Percentiles rank a stretch among this genome's conserved stretches.
Conservation (phyloP, 1,140 invertebrate species). For the Lerema accius region DNA sequence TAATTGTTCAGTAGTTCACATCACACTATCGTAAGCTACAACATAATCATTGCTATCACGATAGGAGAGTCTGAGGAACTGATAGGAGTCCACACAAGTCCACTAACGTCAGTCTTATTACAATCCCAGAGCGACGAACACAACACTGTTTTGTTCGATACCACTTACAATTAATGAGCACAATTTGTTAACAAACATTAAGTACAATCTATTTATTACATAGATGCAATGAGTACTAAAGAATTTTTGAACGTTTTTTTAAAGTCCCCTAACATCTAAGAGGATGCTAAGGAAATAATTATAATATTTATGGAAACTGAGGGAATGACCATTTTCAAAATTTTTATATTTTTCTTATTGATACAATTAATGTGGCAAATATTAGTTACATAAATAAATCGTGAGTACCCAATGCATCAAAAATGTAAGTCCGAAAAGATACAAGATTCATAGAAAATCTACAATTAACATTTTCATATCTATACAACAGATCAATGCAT, state of each 20-base stretch:
- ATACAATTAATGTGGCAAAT: neutral
- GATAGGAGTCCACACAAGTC: constrained; percentile 13
- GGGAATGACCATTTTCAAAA: too few species aligned
- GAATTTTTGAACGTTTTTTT: too few species aligned
- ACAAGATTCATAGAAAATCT: neutral
- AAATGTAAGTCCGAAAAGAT: neutral
- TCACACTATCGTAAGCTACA: constrained; percentile 25
- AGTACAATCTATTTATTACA: constrained; percentile 46
- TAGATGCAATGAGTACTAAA: too few species aligned
- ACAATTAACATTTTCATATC: neutral
- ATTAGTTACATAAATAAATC: neutral
- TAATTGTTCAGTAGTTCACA: constrained; percentile 40
- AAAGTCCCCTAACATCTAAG: too few species aligned
- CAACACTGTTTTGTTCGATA: constrained; percentile 42
- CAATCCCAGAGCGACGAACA: constrained; percentile 41
- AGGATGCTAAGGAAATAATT: too few species aligned
- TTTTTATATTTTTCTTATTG: neutral
- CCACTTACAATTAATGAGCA: constrained; percentile 35
- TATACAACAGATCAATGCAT: neutral
- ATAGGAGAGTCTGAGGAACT: constrained; percentile 21
- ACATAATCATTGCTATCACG: neutral
- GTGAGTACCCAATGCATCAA: neutral
- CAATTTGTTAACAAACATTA: constrained; percentile 41
- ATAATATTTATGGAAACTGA: too few species aligned
- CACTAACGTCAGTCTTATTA: constrained; percentile 55